Evolutionary conservation across 2,113 vertebrate species (phyloP).

Genomic region (Sapayoa aenigma): DNA sequence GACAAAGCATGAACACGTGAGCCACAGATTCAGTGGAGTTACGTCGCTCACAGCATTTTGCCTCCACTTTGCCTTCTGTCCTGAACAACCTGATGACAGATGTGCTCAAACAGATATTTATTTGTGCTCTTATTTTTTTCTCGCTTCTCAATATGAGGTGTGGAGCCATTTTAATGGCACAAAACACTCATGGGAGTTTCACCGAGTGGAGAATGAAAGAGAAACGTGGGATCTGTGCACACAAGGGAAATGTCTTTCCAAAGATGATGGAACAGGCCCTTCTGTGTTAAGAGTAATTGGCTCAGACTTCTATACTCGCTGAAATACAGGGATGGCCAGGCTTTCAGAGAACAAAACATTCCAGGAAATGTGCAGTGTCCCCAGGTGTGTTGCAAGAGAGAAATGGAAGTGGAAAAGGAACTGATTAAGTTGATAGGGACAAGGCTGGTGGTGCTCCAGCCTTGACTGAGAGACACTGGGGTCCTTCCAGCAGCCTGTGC

Average conservation of each 20-base stretch:
- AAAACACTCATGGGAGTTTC: neutral
- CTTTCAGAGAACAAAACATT: neutral
- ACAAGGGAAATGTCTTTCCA: neutral
- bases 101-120: neutral
- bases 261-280: accelerated
- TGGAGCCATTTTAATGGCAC: neutral
- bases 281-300: neutral
- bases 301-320: neutral
- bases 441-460: neutral
- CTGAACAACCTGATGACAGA: neutral
- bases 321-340: neutral
- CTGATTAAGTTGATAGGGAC: neutral
- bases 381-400: neutral
- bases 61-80: neutral
- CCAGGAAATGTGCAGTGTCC: accelerated
- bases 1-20: neutral
- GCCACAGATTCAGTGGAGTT: neutral
- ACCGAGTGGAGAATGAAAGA: neutral
- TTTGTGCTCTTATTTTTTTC: neutral
- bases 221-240: neutral
- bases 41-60: neutral
- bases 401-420: neutral
- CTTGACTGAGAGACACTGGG: neutral
- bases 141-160: neutral
- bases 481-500: neutral